Conservation (phyloP, 1,140 invertebrate genomes). For the Bombus pyrosoma region DNA sequence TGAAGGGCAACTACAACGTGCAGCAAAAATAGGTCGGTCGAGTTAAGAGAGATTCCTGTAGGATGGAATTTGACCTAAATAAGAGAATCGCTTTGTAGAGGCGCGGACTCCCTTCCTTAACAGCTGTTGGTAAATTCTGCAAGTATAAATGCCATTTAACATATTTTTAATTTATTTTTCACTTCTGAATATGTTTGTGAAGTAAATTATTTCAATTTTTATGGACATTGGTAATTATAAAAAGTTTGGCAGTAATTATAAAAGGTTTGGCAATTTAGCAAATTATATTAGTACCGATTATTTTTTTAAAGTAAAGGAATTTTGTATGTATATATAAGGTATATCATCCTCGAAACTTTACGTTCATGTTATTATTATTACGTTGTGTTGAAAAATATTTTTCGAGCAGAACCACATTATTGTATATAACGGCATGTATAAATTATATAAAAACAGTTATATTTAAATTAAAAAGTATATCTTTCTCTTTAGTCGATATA, state of each 20-base stretch:
- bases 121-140: neutral
- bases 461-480: neutral
- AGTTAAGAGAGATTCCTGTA: slow-evolving; percentile 24
- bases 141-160: neutral
- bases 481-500: neutral
- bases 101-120: neutral
- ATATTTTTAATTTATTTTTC: neutral
- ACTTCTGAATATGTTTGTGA: too few species aligned
- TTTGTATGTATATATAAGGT: neutral
- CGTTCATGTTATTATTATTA: neutral
- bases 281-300: neutral
- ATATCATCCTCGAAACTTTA: neutral
- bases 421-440: too few species aligned
- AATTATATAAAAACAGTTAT: too few species aligned
- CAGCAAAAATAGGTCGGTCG: slow-evolving; percentile 30
- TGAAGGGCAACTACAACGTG: neutral
- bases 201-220: neutral
- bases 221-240: neutral
- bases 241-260: neutral
- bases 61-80: slow-evolving; percentile 43
- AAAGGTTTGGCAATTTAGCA: neutral
- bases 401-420: too few species aligned
- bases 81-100: neutral
- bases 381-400: too few species aligned
- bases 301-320: neutral